Conservation (phyloP, 2,888 invertebrate genomes). For the Folsomia candida region DNA sequence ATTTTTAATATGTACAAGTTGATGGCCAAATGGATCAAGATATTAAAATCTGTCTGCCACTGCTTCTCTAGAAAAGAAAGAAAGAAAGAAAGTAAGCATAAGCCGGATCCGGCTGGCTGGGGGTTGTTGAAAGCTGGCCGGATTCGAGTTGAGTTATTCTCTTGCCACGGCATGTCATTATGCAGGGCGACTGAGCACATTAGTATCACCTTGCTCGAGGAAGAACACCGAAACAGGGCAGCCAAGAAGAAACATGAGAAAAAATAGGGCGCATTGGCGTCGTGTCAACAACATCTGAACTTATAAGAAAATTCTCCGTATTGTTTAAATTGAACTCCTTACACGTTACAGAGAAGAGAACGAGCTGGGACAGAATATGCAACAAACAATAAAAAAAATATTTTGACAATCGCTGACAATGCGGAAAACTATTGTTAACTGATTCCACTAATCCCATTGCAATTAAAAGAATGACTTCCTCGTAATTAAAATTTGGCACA, state of each 20-base stretch:
- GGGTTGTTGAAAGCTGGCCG: neutral
- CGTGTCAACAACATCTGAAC: neutral
- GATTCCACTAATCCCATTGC: neutral
- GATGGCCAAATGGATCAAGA: conserved; percentile 7
- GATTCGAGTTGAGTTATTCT: neutral
- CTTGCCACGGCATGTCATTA: neutral
- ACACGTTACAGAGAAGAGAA: too few species aligned
- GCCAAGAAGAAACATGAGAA: neutral
- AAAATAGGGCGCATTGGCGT: neutral
- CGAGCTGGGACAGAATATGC: neutral
- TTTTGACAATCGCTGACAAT: neutral
- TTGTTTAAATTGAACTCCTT: neutral
- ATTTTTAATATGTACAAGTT: conserved; percentile 8
- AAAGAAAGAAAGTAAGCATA: neutral
- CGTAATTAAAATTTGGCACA: neutral
- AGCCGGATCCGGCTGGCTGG: neutral
- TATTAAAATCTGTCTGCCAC: neutral
- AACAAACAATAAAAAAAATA: neutral
- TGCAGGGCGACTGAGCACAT: neutral
- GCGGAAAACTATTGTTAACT: neutral
- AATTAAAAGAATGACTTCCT: neutral
- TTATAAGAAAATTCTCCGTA: neutral
- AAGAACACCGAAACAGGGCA: too few species aligned
- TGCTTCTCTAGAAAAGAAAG: neutral
- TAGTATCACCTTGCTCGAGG: neutral